Conservation (phyloP, 2,113 vertebrate species). For the Bubo blakistoni region DNA sequence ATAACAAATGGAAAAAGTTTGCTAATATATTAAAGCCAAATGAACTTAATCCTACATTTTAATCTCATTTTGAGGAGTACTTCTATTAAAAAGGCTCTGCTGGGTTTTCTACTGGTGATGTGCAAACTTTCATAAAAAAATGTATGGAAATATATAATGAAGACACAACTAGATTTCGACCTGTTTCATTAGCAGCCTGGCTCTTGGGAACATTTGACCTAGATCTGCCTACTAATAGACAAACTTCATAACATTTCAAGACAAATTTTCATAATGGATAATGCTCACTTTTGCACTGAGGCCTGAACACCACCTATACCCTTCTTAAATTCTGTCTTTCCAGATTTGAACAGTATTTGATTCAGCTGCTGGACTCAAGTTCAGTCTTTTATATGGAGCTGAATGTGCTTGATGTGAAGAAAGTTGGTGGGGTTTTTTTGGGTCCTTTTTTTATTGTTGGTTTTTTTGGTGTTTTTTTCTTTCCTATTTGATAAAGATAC, state of each 20-base stretch:
- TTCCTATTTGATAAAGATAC: not conserved
- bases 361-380: not conserved
- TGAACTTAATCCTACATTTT: not conserved
- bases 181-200: conserved; percentile 21
- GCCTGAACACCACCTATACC: not conserved
- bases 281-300: not conserved
- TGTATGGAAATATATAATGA: not conserved
- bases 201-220: conserved; percentile 43
- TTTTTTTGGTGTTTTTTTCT: not conserved
- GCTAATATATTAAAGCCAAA: not conserved
- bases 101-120: not conserved
- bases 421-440: not conserved
- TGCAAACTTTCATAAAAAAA: conserved; percentile 21
- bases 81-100: not conserved
- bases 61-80: not conserved
- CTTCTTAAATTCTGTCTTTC: not conserved
- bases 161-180: not conserved
- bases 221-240: conserved; percentile 16
- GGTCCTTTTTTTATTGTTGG: not conserved
- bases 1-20: not conserved
- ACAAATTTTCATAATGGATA: conserved; percentile 21
- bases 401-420: not conserved
- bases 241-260: not conserved
- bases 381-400: not conserved
- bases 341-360: not conserved